These are phyloP conservation scores for Lithodes maja DNA, from an alignment of 2,888 invertebrate species.

Conservation along the genomic window DNA sequence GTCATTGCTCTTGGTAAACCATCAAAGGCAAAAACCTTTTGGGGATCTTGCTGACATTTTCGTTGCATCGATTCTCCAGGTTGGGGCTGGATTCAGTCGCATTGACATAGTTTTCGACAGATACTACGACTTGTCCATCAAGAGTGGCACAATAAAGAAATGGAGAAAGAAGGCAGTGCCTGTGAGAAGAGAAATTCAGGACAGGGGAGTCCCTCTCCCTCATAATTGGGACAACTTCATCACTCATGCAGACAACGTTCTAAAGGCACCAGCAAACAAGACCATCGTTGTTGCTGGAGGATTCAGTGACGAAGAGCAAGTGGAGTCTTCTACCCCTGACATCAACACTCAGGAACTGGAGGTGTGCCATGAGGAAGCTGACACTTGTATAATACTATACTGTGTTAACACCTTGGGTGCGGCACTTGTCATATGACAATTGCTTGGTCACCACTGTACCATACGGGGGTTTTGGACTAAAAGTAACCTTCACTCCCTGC, in stretches of 20 bases:
- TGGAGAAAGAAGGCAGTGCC: not conserved
- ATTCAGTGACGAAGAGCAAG: slow-evolving; percentile 17
- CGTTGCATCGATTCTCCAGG: not conserved
- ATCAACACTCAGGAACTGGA: not conserved
- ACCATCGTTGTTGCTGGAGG: slow-evolving; percentile 27
- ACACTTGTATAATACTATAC: not conserved
- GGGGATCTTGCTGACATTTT: not conserved
- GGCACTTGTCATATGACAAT: too few species aligned
- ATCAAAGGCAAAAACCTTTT: not conserved
- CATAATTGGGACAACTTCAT: not conserved
- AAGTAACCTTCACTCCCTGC: too few species aligned
- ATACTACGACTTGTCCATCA: not conserved
- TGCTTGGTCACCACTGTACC: too few species aligned
- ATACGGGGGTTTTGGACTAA: too few species aligned
- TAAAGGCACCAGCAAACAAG: slow-evolving; percentile 8
- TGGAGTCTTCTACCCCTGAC: slow-evolving; percentile 1
- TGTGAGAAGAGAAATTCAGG: not conserved
- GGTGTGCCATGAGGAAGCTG: not conserved
- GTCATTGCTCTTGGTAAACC: not conserved
- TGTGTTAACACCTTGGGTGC: not conserved
- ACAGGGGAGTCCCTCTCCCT: not conserved
- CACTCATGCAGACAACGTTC: not conserved
- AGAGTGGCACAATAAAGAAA: not conserved
- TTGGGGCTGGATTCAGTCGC: not conserved
- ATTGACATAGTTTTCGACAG: not conserved